A percentile compares a stretch with the other conserved stretches of the same genome.
These are phyloP conservation scores for Amphipyra berbera DNA, from an alignment of 2,888 invertebrate genomes.

Conservation along the genomic window DNA sequence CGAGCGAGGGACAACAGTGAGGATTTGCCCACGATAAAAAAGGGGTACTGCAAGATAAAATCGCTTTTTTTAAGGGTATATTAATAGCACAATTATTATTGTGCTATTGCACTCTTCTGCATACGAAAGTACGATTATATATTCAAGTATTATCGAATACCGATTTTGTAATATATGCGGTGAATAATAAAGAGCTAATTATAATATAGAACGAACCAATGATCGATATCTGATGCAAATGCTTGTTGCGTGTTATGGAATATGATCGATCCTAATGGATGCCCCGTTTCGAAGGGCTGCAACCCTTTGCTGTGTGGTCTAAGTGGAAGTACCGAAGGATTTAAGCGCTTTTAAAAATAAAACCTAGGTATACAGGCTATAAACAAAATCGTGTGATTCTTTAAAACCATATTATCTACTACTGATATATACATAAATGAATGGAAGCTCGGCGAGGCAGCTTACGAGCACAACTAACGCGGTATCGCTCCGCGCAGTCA, in stretches of 20 bases:
- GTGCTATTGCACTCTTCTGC: neutral
- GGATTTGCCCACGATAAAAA: too few species aligned
- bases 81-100: neutral
- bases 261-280: slow-evolving; percentile 74
- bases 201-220: slow-evolving; percentile 48
- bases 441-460: too few species aligned
- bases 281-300: slow-evolving; percentile 48
- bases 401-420: too few species aligned
- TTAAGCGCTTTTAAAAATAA: too few species aligned
- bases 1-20: too few species aligned
- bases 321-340: slow-evolving; percentile 22
- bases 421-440: too few species aligned
- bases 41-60: too few species aligned
- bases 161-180: slow-evolving; percentile 21
- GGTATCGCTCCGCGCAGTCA: too few species aligned
- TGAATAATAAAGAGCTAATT: slow-evolving; percentile 54
- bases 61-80: too few species aligned
- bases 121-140: neutral
- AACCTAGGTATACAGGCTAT: neutral
- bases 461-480: too few species aligned
- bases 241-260: slow-evolving; percentile 56
- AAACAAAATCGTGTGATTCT: too few species aligned
- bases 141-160: slow-evolving; percentile 1
- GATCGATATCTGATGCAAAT: slow-evolving; percentile 66
- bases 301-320: slow-evolving; percentile 45